These are phyloP conservation scores for Tragelaphus strepsiceros DNA, from an alignment of 2,113 vertebrate species.

Conservation along the genomic window DNA sequence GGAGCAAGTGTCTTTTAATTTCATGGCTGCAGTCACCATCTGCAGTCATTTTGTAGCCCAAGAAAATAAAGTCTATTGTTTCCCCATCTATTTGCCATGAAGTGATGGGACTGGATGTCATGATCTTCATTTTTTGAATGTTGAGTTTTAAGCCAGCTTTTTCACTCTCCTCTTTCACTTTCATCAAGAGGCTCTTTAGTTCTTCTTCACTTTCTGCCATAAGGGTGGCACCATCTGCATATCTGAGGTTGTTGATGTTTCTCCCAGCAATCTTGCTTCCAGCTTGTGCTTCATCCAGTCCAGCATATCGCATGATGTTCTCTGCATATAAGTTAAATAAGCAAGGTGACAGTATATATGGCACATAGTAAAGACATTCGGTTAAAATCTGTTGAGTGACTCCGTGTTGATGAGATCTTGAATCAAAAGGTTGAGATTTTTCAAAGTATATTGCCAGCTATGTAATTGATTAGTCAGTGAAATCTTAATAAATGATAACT, in stretches of 20 bases:
- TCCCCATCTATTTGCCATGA: background rate
- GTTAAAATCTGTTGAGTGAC: background rate
- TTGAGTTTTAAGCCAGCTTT: background rate
- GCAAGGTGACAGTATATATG: background rate
- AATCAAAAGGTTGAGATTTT: conserved; percentile 9
- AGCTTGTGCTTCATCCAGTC: background rate
- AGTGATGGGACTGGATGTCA: background rate
- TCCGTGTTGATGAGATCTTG: background rate
- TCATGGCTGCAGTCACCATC: background rate
- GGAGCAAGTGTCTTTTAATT: background rate
- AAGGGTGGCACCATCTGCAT: background rate
- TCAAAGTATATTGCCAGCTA: background rate
- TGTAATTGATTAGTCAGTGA: background rate
- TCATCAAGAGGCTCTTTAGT: background rate
- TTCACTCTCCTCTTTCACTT: background rate
- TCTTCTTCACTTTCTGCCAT: background rate
- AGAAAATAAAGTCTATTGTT: background rate
- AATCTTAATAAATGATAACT: background rate
- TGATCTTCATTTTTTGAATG: background rate
- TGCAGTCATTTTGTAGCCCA: background rate
- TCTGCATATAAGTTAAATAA: background rate
- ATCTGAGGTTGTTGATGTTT: background rate
- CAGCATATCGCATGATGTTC: background rate
- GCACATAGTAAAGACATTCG: background rate
- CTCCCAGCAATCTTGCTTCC: background rate